These are phyloP conservation scores for Brachymystax lenok DNA, from an alignment of 2,797 vertebrate genomes.

Conservation along the genomic window DNA sequence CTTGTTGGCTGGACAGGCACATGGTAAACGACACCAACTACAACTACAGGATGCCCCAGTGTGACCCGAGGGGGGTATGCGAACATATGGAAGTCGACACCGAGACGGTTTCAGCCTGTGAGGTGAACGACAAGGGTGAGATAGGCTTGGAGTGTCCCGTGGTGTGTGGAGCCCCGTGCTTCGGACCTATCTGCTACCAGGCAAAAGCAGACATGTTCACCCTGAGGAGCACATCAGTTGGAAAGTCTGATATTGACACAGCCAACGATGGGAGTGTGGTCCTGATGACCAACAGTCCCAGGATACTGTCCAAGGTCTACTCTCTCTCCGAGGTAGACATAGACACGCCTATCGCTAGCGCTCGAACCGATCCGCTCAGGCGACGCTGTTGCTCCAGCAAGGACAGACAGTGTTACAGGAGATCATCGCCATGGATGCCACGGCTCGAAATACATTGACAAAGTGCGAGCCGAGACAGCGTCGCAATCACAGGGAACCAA, in stretches of 20 bases:
- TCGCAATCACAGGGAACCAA: neutral
- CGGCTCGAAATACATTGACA: neutral
- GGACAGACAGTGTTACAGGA: neutral
- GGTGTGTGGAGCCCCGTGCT: neutral
- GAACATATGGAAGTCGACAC: neutral
- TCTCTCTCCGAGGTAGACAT: neutral
- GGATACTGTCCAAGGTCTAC: neutral
- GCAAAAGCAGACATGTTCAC: neutral
- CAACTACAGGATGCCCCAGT: neutral
- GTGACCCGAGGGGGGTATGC: neutral
- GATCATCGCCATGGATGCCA: neutral
- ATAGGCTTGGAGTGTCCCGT: neutral
- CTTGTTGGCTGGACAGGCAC: conserved; percentile 16
- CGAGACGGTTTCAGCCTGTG: neutral
- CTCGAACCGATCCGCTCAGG: neutral
- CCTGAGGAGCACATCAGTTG: neutral
- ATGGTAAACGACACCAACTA: neutral
- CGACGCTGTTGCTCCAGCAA: neutral
- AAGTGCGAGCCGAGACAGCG: neutral
- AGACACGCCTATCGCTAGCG: neutral
- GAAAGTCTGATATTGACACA: neutral
- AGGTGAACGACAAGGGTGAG: neutral
- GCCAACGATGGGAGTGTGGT: neutral
- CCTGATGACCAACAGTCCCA: neutral
- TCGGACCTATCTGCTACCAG: conserved; percentile 1